Conservation (phyloP, 2,113 vertebrate species). For the Dasyornis broadbenti region DNA sequence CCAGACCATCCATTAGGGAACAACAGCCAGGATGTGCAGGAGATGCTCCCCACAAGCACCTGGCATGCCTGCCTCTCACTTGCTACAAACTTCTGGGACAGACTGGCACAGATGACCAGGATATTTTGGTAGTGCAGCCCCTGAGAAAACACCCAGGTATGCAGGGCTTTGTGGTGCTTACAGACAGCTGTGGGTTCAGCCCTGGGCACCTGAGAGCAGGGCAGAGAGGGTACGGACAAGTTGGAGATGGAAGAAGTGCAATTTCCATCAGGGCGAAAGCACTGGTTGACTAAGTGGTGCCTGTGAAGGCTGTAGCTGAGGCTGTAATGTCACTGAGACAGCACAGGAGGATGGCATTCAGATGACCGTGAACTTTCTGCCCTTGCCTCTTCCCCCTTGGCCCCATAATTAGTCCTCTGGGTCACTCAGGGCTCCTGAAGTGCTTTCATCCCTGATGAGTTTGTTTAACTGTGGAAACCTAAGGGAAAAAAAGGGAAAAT, state of each 20-base stretch:
- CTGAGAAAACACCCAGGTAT: neutral
- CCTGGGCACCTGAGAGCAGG: neutral
- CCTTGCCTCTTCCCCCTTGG: neutral
- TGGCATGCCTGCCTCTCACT: neutral
- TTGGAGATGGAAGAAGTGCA: neutral
- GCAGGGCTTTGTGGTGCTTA: neutral
- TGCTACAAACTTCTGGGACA: neutral
- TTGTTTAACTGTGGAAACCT: neutral
- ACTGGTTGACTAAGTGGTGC: neutral
- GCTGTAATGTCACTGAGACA: rapidly evolving
- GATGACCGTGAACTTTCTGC: neutral
- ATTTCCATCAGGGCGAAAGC: neutral
- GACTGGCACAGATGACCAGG: neutral
- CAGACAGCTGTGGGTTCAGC: neutral
- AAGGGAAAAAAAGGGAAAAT: neutral
- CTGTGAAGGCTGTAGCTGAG: neutral
- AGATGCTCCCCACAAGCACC: neutral
- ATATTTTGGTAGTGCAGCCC: neutral
- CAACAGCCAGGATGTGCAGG: neutral
- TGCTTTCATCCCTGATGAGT: neutral
- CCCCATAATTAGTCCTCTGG: neutral
- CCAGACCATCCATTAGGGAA: neutral
- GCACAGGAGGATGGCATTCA: neutral
- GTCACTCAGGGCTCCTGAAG: neutral
- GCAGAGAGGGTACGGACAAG: neutral